These are phyloP conservation scores for Frankliniella intonsa DNA, from an alignment of 2,888 invertebrate species.

Conservation along the genomic window DNA sequence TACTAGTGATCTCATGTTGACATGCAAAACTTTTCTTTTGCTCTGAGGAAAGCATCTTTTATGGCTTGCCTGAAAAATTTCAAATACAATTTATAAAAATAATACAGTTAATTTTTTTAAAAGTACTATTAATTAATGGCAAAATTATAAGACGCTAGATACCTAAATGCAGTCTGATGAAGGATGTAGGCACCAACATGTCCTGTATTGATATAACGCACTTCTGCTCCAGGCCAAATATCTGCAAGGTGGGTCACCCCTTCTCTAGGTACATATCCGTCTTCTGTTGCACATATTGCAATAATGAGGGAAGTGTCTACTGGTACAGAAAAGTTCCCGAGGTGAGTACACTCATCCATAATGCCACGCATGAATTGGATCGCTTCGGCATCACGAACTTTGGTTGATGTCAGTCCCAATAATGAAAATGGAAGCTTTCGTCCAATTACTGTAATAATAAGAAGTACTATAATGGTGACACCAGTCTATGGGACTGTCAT, in stretches of 20 bases:
- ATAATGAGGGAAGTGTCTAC: slow-evolving; percentile 84
- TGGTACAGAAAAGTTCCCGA: slow-evolving; percentile 85
- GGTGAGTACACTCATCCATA: slow-evolving; percentile 98
- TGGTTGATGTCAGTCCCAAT: neutral
- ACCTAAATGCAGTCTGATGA: slow-evolving; percentile 85
- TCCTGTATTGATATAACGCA: slow-evolving; percentile 81
- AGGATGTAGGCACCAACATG: slow-evolving; percentile 86
- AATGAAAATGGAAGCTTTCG: neutral
- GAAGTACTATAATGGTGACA: neutral
- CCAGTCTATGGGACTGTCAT: no score
- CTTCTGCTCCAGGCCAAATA: slow-evolving; percentile 89
- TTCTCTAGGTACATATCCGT: slow-evolving; percentile 85
- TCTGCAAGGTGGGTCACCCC: slow-evolving; percentile 76
- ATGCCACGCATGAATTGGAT: slow-evolving; percentile 92
- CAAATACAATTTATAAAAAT: neutral
- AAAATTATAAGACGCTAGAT: slow-evolving; percentile 35
- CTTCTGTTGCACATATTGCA: slow-evolving; percentile 82
- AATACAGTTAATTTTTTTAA: neutral
- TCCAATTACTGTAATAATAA: neutral
- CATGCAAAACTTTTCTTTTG: slow-evolving; percentile 46
- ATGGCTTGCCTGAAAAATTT: slow-evolving; percentile 62
- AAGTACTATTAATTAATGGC: neutral
- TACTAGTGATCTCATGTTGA: neutral
- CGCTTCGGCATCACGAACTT: slow-evolving; percentile 53
- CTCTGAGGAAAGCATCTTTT: slow-evolving; percentile 68